Evolutionary conservation across 1,140 invertebrate genomes (phyloP), one percentile per base, ranked within the genome.

Genomic region (Orchesella cincta): DNA sequence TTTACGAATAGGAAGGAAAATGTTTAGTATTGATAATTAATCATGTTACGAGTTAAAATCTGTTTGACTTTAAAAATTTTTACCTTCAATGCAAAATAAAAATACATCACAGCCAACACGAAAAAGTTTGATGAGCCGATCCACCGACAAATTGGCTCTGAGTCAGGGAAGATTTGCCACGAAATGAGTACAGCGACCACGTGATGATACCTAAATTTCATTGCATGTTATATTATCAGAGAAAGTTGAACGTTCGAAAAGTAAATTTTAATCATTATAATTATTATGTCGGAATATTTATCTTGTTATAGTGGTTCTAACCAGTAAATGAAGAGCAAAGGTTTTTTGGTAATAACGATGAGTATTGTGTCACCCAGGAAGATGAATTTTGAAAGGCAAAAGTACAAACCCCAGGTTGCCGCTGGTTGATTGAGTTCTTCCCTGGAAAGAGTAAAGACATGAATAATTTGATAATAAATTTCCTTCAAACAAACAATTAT

Each of bases 141-240:
- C 72, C 73, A 74, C n/a, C 76, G 33, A n/a, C 51, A 39, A 31
- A 77, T 74, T 16, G 76, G 76, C 31, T 77, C 76, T 20, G 39
- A 73, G 20, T 54, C 39, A 0, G 76, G 72, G 54, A 64, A 73
- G 26, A 77, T 67, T 23, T 74, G 52, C 71, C 72, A 74, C 26
- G 72, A 34, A 20, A 77, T 64, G n/a, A 77, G 54, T 20, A 77
- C 23, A 8, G 73, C 76, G 16, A 74, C 35, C n/a, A 62, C 71
- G 36, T 77, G 76, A n/a, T 77, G 76, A 77, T 74, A 77, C 75
- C 75, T 76, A 76, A 12, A 70, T n/a, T 29, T 5, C 31, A 57
- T 57, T 46, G 39, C 39, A 46, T 12, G 8, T 20, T 12, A 46
- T 46, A 12, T 12, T 46, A 12, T 46, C 39, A 46, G 8, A 46